Evolutionary conservation across 64 coral and sea anemone genomes (phyloP), one percentile per base, ranked within the genome.

Genomic region (Porites lutea): DNA sequence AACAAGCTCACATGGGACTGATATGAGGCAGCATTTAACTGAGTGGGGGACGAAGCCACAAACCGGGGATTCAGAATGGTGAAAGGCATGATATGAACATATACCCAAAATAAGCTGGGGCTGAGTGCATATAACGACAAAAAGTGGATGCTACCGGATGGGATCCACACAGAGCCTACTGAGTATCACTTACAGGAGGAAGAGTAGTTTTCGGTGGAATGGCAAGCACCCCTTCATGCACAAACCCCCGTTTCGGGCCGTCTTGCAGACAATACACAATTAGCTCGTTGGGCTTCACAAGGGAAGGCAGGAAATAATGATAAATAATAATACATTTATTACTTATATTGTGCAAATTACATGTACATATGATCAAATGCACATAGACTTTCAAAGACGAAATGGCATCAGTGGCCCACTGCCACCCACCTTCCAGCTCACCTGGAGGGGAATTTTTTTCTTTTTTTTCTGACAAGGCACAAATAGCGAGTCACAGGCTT

Each of bases 1-100:
- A 92, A 92, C 22, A 69, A 92, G 43, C 82, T 92, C 79, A 27
- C 50, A 3, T 92, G 89, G 89, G 57, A 91, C 52, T 70, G 89
- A 72, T 91, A 83, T 63, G 50, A 91, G 27, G 67, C 82, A 22
- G 89, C 89, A 50, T 83, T 91, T 61, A 71, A 66, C 48, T 77
- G 89, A 16, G 43, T 47, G 19, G 59, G 37, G 43, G 90, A 92
- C 74, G 63, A 75, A 57, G 90, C 82, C 0, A 8, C 13, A 73
- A 92, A 91, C 72, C 69, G 4, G 89, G 89, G 13, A 55, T 91
- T 91, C 21, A 2, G 78, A 44, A 71, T 83, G 7, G 47, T 10
- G 8, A 46, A 92, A 18, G 83, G 62, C 11, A 47, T 6, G 2
- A 90, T 90, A 16, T 8, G 57, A 3, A 82, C 76, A 10, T 90